Conservation (phyloP, 1,140 invertebrate species). For the Tetragonula clypearis region DNA sequence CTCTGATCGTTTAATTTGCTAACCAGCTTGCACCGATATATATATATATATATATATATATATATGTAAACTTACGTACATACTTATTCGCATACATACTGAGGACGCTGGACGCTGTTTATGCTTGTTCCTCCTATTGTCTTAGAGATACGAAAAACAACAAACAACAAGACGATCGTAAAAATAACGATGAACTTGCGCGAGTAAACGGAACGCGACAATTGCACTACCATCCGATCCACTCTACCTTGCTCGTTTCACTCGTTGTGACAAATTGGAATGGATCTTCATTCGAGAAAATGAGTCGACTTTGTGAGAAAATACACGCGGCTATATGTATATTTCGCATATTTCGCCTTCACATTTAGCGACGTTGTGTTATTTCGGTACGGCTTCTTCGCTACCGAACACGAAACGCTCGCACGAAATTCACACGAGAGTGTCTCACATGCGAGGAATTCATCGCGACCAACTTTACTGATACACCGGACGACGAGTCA, state of each 20-base stretch:
- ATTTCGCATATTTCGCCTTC: constrained; percentile 49
- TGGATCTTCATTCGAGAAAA: background rate
- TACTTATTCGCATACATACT: too few relatives aligned
- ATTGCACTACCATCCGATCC: background rate
- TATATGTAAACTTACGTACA: too few relatives aligned
- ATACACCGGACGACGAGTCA: background rate
- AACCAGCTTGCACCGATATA: background rate
- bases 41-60: too few relatives aligned
- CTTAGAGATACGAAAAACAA: too few relatives aligned
- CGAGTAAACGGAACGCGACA: background rate
- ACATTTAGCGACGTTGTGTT: constrained; percentile 61
- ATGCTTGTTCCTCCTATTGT: too few relatives aligned
- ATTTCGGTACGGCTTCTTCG: constrained; percentile 56
- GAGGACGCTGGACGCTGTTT: too few relatives aligned
- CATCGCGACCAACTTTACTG: background rate
- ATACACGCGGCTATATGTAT: constrained; percentile 28
- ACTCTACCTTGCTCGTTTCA: background rate
- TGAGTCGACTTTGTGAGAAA: constrained; percentile 3
- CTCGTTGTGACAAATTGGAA: background rate
- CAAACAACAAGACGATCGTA: too few relatives aligned
- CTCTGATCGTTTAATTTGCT: background rate
- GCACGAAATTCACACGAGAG: background rate
- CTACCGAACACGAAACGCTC: background rate
- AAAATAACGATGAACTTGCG: too few relatives aligned
- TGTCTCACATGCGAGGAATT: constrained; percentile 1